Base-by-base conservation (phyloP, 1,140 invertebrate genomes). In the Lepidostoma basale region DNA sequence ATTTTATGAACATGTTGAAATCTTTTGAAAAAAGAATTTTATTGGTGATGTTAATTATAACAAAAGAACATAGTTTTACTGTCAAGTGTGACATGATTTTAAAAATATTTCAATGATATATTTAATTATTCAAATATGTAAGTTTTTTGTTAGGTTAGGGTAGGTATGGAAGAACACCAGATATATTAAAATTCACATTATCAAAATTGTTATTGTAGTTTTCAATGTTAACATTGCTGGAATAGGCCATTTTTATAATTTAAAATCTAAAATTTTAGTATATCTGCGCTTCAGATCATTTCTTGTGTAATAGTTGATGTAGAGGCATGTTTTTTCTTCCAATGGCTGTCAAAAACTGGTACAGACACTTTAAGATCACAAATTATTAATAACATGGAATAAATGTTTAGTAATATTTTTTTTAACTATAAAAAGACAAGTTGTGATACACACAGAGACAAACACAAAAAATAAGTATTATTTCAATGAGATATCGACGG, bases 341-440 rank as follows among this genome's bases (percentile, higher is more conserved):
- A 49, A 23, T 54, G 62, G 62, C 26, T 20, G 28, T 14, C 22
- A 14, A n/a, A 22, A 33, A 63, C 49, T 23, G 45, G 42, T 64
- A 54, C 36, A 64, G 62, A 64, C 62, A 64, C 62, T 64, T 64
- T 14, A 52, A 49, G 16, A 64, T 64, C 62, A 64, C 62, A 62
- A 49, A 64, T 36, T 64, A 52, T 64, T 64, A 16, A 49, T 33
- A 12, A 5, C 9, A 22, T 64, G 45, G 45, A 64, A 64, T 52
- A 52, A 64, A 42, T 14, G 22, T 52, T 39, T 28, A 39, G 49
- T 36, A 14, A 52, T 52, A 36, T 64, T 64, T 36, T 9, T 36
- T 52, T n/a, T n/a, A n/a, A 10, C 42, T 40, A 42, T 45, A 60
- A 42, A 30, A 36, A 45, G 25, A 44, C 30, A 63, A 52, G 49